Evolutionary conservation across 2,113 vertebrate genomes (phyloP).

Genomic region (Marcusenius ussheri): DNA sequence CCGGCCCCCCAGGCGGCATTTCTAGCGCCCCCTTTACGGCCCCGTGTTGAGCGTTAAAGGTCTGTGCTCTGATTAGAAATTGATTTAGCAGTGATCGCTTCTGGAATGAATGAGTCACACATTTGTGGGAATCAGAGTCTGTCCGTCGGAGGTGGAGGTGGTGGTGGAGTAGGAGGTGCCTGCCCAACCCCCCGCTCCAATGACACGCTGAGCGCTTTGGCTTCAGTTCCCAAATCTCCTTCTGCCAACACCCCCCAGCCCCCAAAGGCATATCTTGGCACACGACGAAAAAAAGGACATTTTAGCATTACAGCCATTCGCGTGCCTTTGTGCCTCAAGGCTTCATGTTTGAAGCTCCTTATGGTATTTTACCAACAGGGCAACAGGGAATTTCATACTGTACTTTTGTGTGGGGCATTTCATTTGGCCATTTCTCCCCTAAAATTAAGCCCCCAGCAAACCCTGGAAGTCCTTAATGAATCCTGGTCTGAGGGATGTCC

Average conservation of each 20-base stretch:
- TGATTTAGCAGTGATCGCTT: conserved; percentile 45
- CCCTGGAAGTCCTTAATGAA: neutral
- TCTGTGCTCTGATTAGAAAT: conserved; percentile 49
- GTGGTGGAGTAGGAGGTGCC: conserved; percentile 26
- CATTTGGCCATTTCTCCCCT: neutral
- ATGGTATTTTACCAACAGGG: neutral
- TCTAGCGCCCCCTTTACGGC: neutral
- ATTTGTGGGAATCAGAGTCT: conserved; percentile 47
- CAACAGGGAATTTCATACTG: neutral
- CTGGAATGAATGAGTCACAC: conserved; percentile 51
- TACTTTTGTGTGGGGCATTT: neutral
- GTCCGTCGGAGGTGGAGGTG: conserved; percentile 9
- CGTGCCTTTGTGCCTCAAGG: neutral
- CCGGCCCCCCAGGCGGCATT: neutral
- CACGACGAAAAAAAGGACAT: neutral
- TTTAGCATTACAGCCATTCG: neutral
- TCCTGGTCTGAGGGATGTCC: neutral
- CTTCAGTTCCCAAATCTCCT: conserved; percentile 18
- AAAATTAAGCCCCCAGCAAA: neutral
- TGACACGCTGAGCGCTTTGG: conserved; percentile 37
- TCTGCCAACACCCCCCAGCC: conserved; percentile 15
- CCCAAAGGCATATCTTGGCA: conserved; percentile 1
- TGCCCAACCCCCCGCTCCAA: conserved; percentile 36
- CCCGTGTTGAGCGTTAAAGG: conserved; percentile 34
- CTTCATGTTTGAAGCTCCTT: neutral